Base-by-base conservation (phyloP, 2,797 vertebrate species). In the Anolis apletophallus region DNA sequence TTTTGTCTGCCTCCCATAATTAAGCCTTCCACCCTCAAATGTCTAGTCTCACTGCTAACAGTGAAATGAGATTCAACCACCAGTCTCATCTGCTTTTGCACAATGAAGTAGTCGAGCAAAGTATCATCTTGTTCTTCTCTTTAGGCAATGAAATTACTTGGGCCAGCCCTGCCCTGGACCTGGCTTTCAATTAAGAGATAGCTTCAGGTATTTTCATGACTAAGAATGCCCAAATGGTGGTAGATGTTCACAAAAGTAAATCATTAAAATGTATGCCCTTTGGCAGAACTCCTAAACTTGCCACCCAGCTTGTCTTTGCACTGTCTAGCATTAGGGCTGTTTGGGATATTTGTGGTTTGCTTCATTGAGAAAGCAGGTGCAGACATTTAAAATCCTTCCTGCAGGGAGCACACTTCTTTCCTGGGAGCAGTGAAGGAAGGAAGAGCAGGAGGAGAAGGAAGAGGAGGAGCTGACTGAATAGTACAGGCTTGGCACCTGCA, bases 321-420 rank as follows among this genome's bases (percentile, higher is more conserved):
- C 19, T 71, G 34, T 21, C 54, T 59, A 59, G 40, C n/a, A 17
- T 69, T 50, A 79, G 19, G 54, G 12, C 36, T 8, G 21, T 2
- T 32, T n/a, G 7, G 26, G 21, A 40, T 52, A 19, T 78, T 26
- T 67, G 61, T 54, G 21, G 21, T 29, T 71, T 14, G n/a, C 21
- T 29, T 34, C 8, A 61, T 7, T 55, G 14, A 74, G 52, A 54
- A 21, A 3, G 68, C 6, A 40, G 46, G 29, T 26, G 21, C 9
- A 12, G 50, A 59, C 19, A 77, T n/a, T 52, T 71, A 50, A 81
- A 50, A 54, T 69, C 23, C 59, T 81, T 77, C 46, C 14, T 78
- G 71, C 79, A 81, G 71, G 88, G 59, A 87, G 32, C 29, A n/a
- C 64, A 83, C 82, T 85, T 84, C 36, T 23, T 77, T 52, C 26